Percentiles rank a stretch among this genome's conserved stretches.
Conservation (phyloP, 2,113 vertebrate genomes). For the Leucosticte australis region DNA sequence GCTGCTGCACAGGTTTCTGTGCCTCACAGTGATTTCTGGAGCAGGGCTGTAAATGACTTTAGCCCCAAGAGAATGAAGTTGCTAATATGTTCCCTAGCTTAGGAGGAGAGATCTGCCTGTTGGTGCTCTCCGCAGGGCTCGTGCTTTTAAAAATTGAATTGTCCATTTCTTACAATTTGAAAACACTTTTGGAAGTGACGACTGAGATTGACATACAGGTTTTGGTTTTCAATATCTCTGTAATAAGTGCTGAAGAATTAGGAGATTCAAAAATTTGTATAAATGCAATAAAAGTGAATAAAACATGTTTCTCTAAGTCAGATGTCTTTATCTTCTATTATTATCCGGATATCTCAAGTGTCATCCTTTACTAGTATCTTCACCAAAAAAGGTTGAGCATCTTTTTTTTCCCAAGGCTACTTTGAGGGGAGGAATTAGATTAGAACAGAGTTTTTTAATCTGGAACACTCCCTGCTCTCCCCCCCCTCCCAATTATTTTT, state of each 20-base stretch:
- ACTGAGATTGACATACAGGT: background rate
- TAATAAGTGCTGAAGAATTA: background rate
- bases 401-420: background rate
- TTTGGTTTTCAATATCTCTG: background rate
- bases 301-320: background rate
- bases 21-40: background rate
- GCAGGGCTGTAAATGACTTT: background rate
- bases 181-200: background rate
- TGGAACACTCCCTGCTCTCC: background rate
- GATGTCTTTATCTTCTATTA: background rate
- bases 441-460: background rate
- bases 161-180: background rate
- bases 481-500: fast-evolving
- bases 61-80: background rate
- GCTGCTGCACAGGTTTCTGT: background rate
- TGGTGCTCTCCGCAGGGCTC: fast-evolving
- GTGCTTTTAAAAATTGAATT: background rate
- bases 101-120: background rate
- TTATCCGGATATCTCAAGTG: background rate
- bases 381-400: background rate
- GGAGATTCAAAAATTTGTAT: background rate
- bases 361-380: background rate
- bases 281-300: background rate
- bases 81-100: background rate
- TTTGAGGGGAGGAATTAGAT: background rate